Conservation (phyloP, 2,113 vertebrate species). For the Ictidomys tridecemlineatus region DNA sequence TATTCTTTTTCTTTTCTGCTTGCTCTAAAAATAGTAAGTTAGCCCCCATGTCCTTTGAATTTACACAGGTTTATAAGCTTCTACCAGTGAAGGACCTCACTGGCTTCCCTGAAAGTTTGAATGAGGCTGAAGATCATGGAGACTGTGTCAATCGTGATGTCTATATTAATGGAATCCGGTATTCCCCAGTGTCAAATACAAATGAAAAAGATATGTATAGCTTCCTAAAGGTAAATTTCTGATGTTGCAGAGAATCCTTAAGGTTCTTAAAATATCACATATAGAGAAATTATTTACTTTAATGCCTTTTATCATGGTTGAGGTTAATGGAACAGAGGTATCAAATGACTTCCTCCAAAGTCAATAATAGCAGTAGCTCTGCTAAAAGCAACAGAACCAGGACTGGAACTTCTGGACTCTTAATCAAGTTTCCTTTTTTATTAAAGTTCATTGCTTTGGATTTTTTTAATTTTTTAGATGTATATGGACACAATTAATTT, state of each 20-base stretch:
- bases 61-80: conserved; percentile 84
- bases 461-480: neutral
- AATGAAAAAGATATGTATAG: conserved; percentile 82
- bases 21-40: neutral
- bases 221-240: conserved; percentile 83
- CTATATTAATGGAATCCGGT: conserved; percentile 80
- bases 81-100: conserved; percentile 83
- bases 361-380: neutral
- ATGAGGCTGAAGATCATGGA: neutral
- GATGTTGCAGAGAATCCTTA: neutral
- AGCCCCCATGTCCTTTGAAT: neutral
- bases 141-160: conserved; percentile 72
- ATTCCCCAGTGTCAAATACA: conserved; percentile 65
- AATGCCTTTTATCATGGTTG: neutral
- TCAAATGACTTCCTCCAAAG: neutral
- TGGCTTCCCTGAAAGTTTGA: conserved; percentile 66
- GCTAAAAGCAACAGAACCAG: neutral
- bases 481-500: too few relatives aligned
- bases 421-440: conserved; percentile 34
- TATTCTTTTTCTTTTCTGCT: neutral
- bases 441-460: neutral
- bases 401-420: neutral
- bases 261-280: neutral
- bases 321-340: neutral
- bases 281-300: neutral